phyloP scores from a whole-genome alignment of 2,797 vertebrate species.

The Pampus argenteus region DNA sequence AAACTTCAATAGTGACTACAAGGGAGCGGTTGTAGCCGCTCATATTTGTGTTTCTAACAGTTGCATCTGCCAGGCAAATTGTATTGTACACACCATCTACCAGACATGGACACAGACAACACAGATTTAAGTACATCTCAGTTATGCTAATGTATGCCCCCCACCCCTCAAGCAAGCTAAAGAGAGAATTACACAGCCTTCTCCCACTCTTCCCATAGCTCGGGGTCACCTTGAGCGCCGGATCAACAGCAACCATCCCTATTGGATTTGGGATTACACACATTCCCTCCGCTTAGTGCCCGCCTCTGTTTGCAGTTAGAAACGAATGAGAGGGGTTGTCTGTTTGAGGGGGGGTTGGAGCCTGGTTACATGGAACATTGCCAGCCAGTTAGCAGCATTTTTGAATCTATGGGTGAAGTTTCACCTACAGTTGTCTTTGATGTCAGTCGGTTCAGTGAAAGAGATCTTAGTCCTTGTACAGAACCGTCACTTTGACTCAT shows the following conservation, averaged over 20 bases:
- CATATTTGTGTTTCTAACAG: constrained; percentile 25
- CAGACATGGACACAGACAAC: constrained; percentile 29
- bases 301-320: constrained; percentile 53
- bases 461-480: constrained; percentile 11
- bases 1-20: background rate
- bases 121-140: constrained; percentile 49
- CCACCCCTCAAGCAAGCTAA: constrained; percentile 55
- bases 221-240: constrained; percentile 76
- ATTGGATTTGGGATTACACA: constrained; percentile 77
- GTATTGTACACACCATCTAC: constrained; percentile 36
- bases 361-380: constrained; percentile 43
- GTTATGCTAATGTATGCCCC: constrained; percentile 54
- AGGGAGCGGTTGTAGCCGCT: constrained; percentile 5
- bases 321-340: constrained; percentile 41
- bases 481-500: background rate
- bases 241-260: constrained; percentile 63
- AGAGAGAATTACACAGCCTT: constrained; percentile 67
- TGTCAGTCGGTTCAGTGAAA: constrained; percentile 22
- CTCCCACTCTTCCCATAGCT: constrained; percentile 62
- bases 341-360: constrained; percentile 12
- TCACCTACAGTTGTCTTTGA: constrained; percentile 29
- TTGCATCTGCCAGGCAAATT: constrained; percentile 36
- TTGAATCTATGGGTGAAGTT: constrained; percentile 29
- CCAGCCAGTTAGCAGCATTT: constrained; percentile 43
- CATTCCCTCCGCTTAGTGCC: constrained; percentile 53